phyloP scores from a whole-genome alignment of 2,888 invertebrate genomes.

The Anodontia alba region DNA sequence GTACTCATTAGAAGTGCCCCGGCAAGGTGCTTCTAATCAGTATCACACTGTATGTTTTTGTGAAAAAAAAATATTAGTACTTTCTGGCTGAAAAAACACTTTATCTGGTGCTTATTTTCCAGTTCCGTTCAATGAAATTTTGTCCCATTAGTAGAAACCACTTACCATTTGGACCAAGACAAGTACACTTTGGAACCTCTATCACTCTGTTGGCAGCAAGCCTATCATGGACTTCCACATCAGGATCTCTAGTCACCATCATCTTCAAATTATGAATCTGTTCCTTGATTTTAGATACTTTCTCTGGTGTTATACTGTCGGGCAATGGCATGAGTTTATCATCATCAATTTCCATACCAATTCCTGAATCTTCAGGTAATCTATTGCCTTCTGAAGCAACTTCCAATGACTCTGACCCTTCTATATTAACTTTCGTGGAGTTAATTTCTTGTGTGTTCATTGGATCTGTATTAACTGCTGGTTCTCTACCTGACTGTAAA shows the following conservation, averaged over 20 bases:
- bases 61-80: no score
- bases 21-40: no score
- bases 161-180: constrained; percentile 91
- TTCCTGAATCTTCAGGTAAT: constrained; percentile 9
- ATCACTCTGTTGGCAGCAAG: constrained; percentile 90
- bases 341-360: constrained; percentile 13
- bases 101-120: no score
- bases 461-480: background rate
- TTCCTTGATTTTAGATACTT: constrained; percentile 44
- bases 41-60: no score
- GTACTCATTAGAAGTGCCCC: no score
- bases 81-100: no score
- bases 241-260: constrained; percentile 53
- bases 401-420: background rate
- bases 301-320: constrained; percentile 4
- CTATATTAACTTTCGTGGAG: background rate
- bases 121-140: no score
- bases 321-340: background rate
- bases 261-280: constrained; percentile 57
- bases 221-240: constrained; percentile 85
- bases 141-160: constrained; percentile 26
- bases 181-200: constrained; percentile 95
- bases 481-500: background rate
- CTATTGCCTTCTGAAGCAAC: background rate
- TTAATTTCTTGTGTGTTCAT: background rate